phyloP scores from a whole-genome alignment of 2,797 vertebrate species.

The Hippocampus kuda region DNA sequence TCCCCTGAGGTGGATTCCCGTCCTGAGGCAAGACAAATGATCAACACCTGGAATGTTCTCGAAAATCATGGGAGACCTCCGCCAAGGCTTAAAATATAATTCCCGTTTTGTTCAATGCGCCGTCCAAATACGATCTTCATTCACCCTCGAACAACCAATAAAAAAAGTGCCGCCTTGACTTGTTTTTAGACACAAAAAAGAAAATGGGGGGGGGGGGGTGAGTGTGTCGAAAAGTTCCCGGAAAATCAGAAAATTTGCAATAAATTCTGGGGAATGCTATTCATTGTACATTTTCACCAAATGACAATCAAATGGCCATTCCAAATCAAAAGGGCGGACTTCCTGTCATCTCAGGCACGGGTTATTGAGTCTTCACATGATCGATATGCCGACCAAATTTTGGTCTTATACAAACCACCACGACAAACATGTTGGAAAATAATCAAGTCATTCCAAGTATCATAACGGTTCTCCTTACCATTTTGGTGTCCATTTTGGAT shows the following conservation, averaged over 20 bases:
- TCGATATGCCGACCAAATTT: not conserved
- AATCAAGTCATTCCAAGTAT: no score
- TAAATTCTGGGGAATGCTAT: not conserved
- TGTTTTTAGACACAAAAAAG: no score
- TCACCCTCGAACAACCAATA: no score
- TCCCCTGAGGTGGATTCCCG: conserved; percentile 86
- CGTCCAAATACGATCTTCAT: no score
- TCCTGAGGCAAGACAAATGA: conserved; percentile 68
- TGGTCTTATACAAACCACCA: not conserved
- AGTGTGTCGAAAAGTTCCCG: no score
- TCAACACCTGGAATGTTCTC: not conserved
- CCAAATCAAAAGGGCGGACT: not conserved
- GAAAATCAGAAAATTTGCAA: no score
- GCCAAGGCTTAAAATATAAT: not conserved
- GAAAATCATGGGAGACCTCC: not conserved
- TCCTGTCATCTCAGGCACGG: not conserved
- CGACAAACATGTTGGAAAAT: not conserved
- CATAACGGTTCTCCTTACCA: conserved; percentile 69
- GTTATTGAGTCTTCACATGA: not conserved
- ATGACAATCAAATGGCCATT: not conserved
- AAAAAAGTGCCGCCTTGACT: no score
- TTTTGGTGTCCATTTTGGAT: conserved; percentile 98
- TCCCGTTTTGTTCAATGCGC: not conserved
- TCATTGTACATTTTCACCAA: not conserved
- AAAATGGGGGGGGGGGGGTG: no score